phyloP scores from a whole-genome alignment of 2,113 vertebrate species.

The Sphyrna mokarran region DNA sequence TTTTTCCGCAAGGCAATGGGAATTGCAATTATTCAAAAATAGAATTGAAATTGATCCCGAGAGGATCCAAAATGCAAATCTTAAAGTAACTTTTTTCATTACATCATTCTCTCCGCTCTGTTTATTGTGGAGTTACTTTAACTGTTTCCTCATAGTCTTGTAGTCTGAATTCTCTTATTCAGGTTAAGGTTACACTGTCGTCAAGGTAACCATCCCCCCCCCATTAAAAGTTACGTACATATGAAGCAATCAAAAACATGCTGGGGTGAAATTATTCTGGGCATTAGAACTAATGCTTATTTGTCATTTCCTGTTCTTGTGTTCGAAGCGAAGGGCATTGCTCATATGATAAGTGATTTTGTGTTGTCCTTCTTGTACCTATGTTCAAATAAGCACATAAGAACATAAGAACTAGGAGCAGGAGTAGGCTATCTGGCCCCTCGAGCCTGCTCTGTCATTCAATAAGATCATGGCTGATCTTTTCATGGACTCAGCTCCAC shows the following conservation, averaged over 20 bases:
- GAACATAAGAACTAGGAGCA: too few species aligned
- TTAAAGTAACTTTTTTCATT: conserved; percentile 22
- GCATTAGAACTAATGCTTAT: background rate
- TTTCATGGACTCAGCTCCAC: too few species aligned
- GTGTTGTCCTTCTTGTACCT: background rate
- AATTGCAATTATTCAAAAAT: conserved; percentile 12
- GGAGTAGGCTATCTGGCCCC: too few species aligned
- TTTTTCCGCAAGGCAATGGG: conserved; percentile 16
- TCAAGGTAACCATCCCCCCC: background rate
- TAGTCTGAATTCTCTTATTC: conserved; percentile 21
- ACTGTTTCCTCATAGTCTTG: background rate
- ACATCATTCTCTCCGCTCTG: conserved; percentile 30
- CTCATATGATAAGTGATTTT: background rate
- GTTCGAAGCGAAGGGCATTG: background rate
- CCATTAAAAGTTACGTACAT: background rate
- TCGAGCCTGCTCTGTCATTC: too few species aligned
- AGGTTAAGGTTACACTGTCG: background rate
- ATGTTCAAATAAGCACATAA: background rate
- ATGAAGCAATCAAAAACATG: background rate
- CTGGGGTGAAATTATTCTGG: conserved; percentile 7
- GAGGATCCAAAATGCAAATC: conserved; percentile 26
- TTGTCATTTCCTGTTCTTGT: background rate
- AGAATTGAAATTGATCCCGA: conserved; percentile 16
- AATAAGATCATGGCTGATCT: too few species aligned
- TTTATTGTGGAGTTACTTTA: conserved; percentile 16